Evolutionary conservation across 2,797 vertebrate genomes (phyloP).

Genomic region (Falco rusticolus): DNA sequence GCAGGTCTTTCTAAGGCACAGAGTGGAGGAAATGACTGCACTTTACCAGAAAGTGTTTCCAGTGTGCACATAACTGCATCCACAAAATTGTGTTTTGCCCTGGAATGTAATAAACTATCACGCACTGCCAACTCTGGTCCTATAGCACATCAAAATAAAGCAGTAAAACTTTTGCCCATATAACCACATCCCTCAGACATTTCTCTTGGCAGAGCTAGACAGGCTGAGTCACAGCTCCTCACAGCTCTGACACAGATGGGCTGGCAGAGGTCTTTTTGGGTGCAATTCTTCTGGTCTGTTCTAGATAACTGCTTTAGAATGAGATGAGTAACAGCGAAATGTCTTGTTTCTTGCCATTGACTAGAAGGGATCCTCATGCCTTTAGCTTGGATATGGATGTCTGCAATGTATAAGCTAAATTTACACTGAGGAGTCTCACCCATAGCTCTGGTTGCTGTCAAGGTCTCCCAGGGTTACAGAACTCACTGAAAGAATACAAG

Average conservation of each 20-base stretch:
- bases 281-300: background rate
- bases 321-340: background rate
- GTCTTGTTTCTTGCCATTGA: background rate
- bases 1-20: background rate
- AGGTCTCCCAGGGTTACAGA: background rate
- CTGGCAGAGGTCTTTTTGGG: background rate
- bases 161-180: background rate
- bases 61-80: background rate
- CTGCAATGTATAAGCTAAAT: background rate
- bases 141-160: background rate
- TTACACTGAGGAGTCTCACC: background rate
- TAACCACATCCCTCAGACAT: background rate
- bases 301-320: background rate
- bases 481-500: background rate
- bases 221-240: background rate
- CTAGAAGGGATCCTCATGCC: background rate
- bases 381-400: background rate
- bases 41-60: background rate
- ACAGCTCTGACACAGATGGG: background rate
- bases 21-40: background rate
- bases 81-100: background rate
- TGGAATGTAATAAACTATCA: background rate
- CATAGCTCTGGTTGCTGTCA: background rate
- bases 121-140: background rate
- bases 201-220: background rate